A percentile compares a stretch with the other conserved stretches of the same genome.
Evolutionary conservation across 1,140 invertebrate species (phyloP).

Genomic region (Coelopa frigida): DNA sequence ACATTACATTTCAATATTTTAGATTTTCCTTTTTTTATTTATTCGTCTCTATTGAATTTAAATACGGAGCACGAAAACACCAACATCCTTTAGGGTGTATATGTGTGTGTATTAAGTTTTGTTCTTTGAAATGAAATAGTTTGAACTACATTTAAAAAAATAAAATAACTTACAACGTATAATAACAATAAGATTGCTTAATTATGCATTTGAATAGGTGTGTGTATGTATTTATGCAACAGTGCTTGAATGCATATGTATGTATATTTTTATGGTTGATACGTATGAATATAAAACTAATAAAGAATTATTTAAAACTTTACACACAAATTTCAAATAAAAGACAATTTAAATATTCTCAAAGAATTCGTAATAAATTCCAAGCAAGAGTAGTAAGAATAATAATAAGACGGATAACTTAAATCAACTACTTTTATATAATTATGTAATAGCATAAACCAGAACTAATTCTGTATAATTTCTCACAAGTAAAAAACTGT

Average conservation of each 20-base stretch:
- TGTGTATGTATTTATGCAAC: conserved; percentile 4
- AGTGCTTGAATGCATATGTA: too few relatives aligned
- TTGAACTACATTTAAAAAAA: conserved; percentile 8
- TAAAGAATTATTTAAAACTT: too few relatives aligned
- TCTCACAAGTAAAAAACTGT: too few relatives aligned
- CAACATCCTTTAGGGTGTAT: conserved; percentile 7
- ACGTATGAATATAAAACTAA: too few relatives aligned
- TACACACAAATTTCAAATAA: conserved; percentile 5
- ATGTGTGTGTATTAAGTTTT: conserved; percentile 4
- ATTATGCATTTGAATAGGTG: not conserved
- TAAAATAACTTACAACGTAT: conserved; percentile 10
- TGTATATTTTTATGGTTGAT: too few relatives aligned
- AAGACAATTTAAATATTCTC: conserved; percentile 5
- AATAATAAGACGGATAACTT: not conserved
- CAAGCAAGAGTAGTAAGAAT: conserved; percentile 6
- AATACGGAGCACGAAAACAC: conserved; percentile 6
- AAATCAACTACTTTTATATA: not conserved
- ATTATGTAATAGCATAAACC: not conserved
- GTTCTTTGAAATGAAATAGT: not conserved
- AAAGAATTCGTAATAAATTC: not conserved
- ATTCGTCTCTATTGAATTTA: not conserved
- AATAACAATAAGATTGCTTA: conserved; percentile 10
- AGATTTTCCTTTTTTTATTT: conserved; percentile 3
- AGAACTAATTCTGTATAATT: not conserved
- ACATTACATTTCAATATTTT: conserved; percentile 1